These are phyloP conservation scores for Urophycis tenuis DNA, from an alignment of 2,797 vertebrate genomes.

Conservation along the genomic window DNA sequence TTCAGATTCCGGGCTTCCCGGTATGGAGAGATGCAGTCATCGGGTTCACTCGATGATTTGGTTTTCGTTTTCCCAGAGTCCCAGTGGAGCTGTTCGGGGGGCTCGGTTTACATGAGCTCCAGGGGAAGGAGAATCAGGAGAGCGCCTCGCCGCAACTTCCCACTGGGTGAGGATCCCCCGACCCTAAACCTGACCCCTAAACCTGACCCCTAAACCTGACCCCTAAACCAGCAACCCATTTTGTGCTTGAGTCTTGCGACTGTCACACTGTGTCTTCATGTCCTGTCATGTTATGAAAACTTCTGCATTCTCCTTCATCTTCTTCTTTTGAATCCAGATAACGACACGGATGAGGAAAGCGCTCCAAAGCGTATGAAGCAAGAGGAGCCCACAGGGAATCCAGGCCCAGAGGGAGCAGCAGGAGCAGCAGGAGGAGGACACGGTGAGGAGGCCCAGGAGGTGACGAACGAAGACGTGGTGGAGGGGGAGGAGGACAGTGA, in stretches of 20 bases:
- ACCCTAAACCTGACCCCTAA: not conserved
- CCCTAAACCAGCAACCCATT: not conserved
- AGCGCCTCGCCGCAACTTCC: conserved; percentile 49
- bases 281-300: not conserved
- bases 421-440: conserved; percentile 15
- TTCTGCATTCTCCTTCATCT: not conserved
- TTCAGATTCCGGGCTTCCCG: not conserved
- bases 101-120: conserved; percentile 62
- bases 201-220: not conserved
- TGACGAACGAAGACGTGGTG: conserved; percentile 18
- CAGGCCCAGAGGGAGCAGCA: conserved; percentile 12
- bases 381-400: conserved; percentile 6
- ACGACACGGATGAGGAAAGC: conserved; percentile 54
- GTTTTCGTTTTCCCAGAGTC: conserved; percentile 54
- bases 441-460: conserved; percentile 28
- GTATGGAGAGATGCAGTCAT: not conserved
- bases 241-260: not conserved
- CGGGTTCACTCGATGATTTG: not conserved
- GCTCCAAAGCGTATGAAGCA: conserved; percentile 31
- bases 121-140: conserved; percentile 69
- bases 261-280: not conserved
- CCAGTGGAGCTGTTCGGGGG: conserved; percentile 45
- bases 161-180: conserved; percentile 55
- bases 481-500: conserved; percentile 27
- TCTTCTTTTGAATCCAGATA: conserved; percentile 44